Evolutionary conservation across 1,140 invertebrate species (phyloP).

Genomic region (Lanistes nyassanus): DNA sequence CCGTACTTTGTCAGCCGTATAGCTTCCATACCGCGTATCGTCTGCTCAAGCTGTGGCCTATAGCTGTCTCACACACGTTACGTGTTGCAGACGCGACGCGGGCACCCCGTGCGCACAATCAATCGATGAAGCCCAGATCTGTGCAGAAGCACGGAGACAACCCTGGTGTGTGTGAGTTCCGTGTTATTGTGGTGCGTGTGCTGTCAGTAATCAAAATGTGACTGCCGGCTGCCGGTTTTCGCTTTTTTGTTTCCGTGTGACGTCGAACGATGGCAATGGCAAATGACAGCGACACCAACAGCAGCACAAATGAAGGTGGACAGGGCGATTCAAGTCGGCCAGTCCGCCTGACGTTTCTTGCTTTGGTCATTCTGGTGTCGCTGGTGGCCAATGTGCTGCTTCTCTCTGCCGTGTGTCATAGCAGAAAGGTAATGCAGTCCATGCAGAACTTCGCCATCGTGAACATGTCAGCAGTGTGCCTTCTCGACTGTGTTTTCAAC

Average conservation of each 20-base stretch:
- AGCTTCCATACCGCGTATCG: no score
- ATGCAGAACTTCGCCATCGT: conserved; percentile 52
- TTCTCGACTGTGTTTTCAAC: conserved; percentile 55
- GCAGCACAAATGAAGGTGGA: neutral
- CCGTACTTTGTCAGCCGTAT: no score
- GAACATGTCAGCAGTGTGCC: conserved; percentile 50
- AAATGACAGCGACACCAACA: neutral
- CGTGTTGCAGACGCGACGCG: no score
- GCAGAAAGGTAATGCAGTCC: conserved; percentile 35
- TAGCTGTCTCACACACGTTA: no score
- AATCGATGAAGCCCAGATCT: neutral
- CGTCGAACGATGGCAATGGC: neutral
- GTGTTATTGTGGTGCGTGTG: neutral
- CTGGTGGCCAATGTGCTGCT: conserved; percentile 51
- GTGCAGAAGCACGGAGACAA: neutral
- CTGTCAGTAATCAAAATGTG: neutral
- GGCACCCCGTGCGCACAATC: neutral
- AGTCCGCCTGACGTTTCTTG: conserved; percentile 49
- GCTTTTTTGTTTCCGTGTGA: neutral
- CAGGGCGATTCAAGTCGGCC: conserved; percentile 3
- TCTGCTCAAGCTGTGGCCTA: no score
- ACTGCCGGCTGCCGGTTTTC: neutral
- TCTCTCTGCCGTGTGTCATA: conserved; percentile 47
- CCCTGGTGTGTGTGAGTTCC: neutral
- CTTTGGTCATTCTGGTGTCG: conserved; percentile 51